phyloP scores from a whole-genome alignment of 2,888 invertebrate species.

The Leptothorax acervorum region DNA sequence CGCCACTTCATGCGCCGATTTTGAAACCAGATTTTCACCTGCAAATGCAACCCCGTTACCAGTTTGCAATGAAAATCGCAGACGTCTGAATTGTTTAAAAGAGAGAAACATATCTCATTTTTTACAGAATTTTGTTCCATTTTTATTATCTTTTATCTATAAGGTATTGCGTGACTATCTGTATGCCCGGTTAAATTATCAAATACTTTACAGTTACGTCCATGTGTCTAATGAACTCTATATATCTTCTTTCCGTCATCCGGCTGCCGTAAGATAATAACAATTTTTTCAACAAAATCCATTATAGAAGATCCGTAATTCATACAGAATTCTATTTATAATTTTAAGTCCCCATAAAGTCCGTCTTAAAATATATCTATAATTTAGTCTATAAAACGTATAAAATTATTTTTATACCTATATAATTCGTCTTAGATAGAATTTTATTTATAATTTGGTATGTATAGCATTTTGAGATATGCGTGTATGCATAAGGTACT shows the following conservation, averaged over 20 bases:
- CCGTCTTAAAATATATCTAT: neutral
- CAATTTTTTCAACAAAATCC: neutral
- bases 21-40: slow-evolving; percentile 98
- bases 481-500: no score
- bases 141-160: neutral
- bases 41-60: slow-evolving; percentile 77
- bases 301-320: neutral
- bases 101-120: neutral
- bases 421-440: no score
- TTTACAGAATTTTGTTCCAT: neutral
- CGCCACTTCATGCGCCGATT: slow-evolving; percentile 99
- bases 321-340: no score
- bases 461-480: no score
- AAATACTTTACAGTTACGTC: neutral
- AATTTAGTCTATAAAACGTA: neutral
- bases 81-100: neutral
- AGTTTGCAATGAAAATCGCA: neutral
- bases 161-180: neutral
- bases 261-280: neutral
- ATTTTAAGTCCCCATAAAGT: neutral
- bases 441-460: no score
- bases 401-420: neutral
- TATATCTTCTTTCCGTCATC: neutral
- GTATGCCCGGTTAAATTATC: neutral
- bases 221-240: neutral